Conservation (phyloP, 2,888 invertebrate genomes). For the Luperina nickerlii region DNA sequence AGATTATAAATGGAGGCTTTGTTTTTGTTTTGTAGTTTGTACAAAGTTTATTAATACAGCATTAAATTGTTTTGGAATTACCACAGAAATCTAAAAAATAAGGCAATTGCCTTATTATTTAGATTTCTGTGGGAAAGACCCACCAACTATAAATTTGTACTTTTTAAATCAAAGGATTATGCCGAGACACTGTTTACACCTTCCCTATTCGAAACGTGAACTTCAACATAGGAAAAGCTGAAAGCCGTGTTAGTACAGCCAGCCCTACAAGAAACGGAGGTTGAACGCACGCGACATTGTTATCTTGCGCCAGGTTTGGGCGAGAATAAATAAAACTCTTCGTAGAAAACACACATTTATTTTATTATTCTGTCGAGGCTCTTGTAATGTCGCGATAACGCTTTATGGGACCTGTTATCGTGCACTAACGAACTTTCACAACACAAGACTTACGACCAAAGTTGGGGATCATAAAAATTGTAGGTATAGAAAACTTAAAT, state of each 20-base stretch:
- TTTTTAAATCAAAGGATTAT: not conserved
- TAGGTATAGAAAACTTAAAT: constrained; percentile 36
- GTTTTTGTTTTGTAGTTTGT: not conserved
- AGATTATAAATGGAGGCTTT: constrained; percentile 1
- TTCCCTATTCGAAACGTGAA: not conserved
- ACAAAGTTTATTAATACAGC: not conserved
- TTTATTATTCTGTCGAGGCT: constrained; percentile 86
- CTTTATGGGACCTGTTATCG: constrained; percentile 86
- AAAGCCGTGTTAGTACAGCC: constrained; percentile 16
- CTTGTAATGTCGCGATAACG: constrained; percentile 84
- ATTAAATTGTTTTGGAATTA: not conserved
- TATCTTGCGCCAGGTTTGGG: constrained; percentile 86
- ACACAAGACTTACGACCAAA: constrained; percentile 36
- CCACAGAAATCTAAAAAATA: no score
- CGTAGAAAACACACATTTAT: constrained; percentile 88
- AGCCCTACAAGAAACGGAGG: constrained; percentile 69
- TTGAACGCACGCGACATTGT: constrained; percentile 88
- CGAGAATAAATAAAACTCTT: constrained; percentile 88
- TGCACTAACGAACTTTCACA: constrained; percentile 83
- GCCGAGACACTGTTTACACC: not conserved
- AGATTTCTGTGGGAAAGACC: not conserved
- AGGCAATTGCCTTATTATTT: no score
- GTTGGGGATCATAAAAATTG: constrained; percentile 47
- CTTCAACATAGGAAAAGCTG: constrained; percentile 5
- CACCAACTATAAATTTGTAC: not conserved